A percentile compares a stretch with the other conserved stretches of the same genome.
Evolutionary conservation across 2,797 vertebrate genomes (phyloP).

Genomic region (Amphiprion clarkii): DNA sequence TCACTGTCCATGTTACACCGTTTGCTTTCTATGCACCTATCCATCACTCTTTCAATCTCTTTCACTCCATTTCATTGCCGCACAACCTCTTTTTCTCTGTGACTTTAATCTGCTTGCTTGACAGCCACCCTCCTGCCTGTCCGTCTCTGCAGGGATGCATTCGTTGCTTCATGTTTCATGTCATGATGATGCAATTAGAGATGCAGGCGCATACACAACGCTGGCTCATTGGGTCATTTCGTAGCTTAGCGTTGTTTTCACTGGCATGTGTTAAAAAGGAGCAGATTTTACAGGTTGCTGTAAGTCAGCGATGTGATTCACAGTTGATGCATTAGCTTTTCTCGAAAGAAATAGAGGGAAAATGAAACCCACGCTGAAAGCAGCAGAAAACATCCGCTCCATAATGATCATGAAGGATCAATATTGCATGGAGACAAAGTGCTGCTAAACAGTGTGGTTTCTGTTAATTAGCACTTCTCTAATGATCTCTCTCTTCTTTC

Average conservation of each 20-base stretch:
- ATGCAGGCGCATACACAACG: conserved; percentile 31
- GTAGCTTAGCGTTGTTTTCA: conserved; percentile 11
- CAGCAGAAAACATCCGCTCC: conserved; percentile 59
- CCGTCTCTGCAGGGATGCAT: conserved; percentile 37
- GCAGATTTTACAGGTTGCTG: conserved; percentile 5
- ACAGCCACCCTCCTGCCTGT: conserved; percentile 35
- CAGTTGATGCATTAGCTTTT: conserved; percentile 30
- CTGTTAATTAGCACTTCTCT: conserved; percentile 78
- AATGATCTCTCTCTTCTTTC: conserved; percentile 63
- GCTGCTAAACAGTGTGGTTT: conserved; percentile 75
- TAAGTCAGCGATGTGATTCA: conserved; percentile 2
- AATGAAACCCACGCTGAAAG: conserved; percentile 35
- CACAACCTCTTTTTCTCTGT: conserved; percentile 38
- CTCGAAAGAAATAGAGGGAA: conserved; percentile 2
- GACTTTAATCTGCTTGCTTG: conserved; percentile 51
- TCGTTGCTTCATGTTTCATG: conserved; percentile 48
- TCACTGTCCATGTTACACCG: conserved; percentile 59
- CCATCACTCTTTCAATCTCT: conserved; percentile 52
- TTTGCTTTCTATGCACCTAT: conserved; percentile 51
- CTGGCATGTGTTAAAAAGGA: not conserved
- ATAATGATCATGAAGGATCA: conserved; percentile 68
- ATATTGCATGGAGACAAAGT: conserved; percentile 78
- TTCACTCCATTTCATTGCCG: conserved; percentile 41
- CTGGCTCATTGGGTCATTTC: conserved; percentile 37
- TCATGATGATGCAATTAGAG: conserved; percentile 57